Evolutionary conservation across 2,888 invertebrate species (phyloP), one percentile per base, ranked within the genome.

Genomic region (Lamellibrachia satsuma): DNA sequence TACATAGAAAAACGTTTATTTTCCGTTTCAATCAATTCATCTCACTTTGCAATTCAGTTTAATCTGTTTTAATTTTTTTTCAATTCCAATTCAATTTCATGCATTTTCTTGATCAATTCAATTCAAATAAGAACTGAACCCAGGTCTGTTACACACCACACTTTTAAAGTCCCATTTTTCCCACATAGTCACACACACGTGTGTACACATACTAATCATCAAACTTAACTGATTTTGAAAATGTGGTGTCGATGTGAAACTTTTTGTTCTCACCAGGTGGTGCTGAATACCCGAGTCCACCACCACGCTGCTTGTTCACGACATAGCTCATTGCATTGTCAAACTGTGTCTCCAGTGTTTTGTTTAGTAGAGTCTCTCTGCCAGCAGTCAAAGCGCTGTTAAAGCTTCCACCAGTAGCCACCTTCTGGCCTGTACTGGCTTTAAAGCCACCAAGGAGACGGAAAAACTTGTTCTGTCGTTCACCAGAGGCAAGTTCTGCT

Each of bases 251-350:
- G 22, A 75, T 75, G 75, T 75, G 22, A 75, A 75, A 75, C 75
- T 75, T 75, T 75, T 75, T 75, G 75, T 75, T 75, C 75, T 75
- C 75, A 11, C 75, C 75, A 75, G 75, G 75, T 75, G 75, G 75
- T n/a, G 75, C 15, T 75, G 75, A 2, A 6, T 75, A 75, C 22
- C 75, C 75, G 15, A 75, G 75, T 6, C 75, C 75, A 22, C 75
- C 75, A 11, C 75, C 75, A 22, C 75, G 22, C 75, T 75, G 75
- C 22, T 15, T 11, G 75, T 75, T 75, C 22, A 75, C 22, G 75
- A 22, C 6, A 75, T 75, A 15, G n/a, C 75, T 75, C 75, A 75
- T 4, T 22, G 75, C 75, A 75, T 11, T 75, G 22, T 75, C 75
- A 75, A 75, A 75, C 22, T 75, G 75, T 22, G 75, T 75, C 22